Evolutionary conservation across 2,113 vertebrate species (phyloP).

Genomic region (Paraplagusia blochii): DNA sequence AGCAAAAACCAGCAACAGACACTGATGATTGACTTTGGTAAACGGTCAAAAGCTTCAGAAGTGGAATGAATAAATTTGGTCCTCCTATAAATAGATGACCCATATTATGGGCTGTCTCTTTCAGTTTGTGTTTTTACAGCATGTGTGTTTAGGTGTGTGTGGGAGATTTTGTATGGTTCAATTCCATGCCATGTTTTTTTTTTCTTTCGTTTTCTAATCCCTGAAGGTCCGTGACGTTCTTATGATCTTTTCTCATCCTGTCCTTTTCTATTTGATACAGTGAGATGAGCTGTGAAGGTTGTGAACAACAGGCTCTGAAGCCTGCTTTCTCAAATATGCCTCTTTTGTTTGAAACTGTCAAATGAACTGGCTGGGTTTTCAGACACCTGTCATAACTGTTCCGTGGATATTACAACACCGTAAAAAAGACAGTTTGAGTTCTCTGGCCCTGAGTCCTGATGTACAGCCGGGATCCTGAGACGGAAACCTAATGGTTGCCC

Average conservation of each 20-base stretch:
- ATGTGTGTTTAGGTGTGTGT: too few species aligned
- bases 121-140: too few species aligned
- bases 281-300: background rate
- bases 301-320: background rate
- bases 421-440: conserved; percentile 6
- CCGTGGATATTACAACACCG: background rate
- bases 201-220: too few species aligned
- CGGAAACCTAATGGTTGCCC: conserved; percentile 51
- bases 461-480: conserved; percentile 11
- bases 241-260: too few species aligned
- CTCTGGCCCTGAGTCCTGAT: background rate
- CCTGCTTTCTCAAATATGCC: background rate
- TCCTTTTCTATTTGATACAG: too few species aligned
- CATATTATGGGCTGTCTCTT: too few species aligned
- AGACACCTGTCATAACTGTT: background rate
- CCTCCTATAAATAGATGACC: too few species aligned
- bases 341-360: conserved; percentile 2
- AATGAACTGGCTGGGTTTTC: background rate
- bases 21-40: too few species aligned
- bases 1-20: too few species aligned
- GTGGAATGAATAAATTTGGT: background rate
- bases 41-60: background rate
- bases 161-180: too few species aligned
- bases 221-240: too few species aligned
- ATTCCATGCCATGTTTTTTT: too few species aligned